Base-by-base conservation (phyloP, 2,797 vertebrate species). In the Cottoperca gobio region DNA sequence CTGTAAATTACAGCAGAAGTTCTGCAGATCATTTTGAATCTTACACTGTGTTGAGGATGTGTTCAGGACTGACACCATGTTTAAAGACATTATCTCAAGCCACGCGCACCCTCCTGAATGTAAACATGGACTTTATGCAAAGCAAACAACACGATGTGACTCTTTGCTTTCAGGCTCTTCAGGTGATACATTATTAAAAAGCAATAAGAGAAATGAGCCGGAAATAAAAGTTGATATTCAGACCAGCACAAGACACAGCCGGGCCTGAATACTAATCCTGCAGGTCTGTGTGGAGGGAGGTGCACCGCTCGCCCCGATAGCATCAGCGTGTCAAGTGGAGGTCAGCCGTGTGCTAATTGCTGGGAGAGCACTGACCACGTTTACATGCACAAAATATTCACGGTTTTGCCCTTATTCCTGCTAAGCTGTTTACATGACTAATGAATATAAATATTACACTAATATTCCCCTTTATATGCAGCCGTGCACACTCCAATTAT, bases 231-330 rank as follows among this genome's bases (percentile, higher is more conserved):
- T 73, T 53, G 65, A 70, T 53, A 48, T 52, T 46, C 61, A 61
- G 39, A 53, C 11, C 49, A 21, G 17, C 37, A 23, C 8, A 19
- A 19, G 63, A 53, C n/a, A 6, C 37, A 1, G 31, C 6, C 23
- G 0, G 66, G 16, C 14, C 49, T 71, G 85, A 74, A 87, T 84
- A 67, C 54, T 81, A 62, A 88, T 76, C 48, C 5, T 26, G 9
- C 5, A 2, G 13, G 68, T 67, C 21, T 61, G 71, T 45, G 26
- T 48, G 53, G 79, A 48, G 54, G 45, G 71, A 40, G 43, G 76
- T 10, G 70, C 45, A 24, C 19, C 17, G 31, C 9, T 45, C 8
- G 43, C 53, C 81, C 84, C 72, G 74, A 74, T 79, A 72, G 73
- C 57, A 6, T 5, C 6, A 26, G 19, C 11, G 23, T 71, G 79